These are phyloP conservation scores for Nephrotoma flavescens DNA, from an alignment of 2,888 invertebrate genomes.

Conservation along the genomic window DNA sequence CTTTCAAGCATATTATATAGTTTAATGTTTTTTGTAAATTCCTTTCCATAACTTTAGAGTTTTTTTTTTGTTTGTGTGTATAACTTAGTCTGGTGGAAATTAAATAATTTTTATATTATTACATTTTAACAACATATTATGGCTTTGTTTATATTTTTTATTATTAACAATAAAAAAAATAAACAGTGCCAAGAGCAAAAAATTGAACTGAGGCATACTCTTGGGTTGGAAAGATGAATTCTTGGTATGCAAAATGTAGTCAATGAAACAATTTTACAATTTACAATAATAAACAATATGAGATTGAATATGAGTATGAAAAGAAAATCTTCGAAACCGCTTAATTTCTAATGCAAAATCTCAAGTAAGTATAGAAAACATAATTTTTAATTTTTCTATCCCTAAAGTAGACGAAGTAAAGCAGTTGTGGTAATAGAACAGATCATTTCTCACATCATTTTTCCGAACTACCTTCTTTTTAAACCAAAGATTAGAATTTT, in stretches of 20 bases:
- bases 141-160: not conserved
- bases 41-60: not conserved
- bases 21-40: not conserved
- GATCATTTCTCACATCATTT: too few species aligned
- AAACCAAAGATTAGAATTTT: too few species aligned
- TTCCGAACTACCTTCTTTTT: too few species aligned
- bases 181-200: not conserved
- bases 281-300: too few species aligned
- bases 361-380: too few species aligned
- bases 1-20: not conserved
- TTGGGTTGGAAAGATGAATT: not conserved
- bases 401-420: too few species aligned
- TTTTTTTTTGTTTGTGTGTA: not conserved
- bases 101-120: not conserved
- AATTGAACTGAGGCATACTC: not conserved
- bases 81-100: not conserved
- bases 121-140: not conserved
- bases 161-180: not conserved
- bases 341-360: too few species aligned
- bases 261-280: too few species aligned
- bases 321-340: too few species aligned
- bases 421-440: too few species aligned
- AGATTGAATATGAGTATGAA: too few species aligned
- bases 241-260: not conserved
- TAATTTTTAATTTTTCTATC: too few species aligned